phyloP scores from a whole-genome alignment of 2,888 invertebrate genomes.

The Magallana nippona region DNA sequence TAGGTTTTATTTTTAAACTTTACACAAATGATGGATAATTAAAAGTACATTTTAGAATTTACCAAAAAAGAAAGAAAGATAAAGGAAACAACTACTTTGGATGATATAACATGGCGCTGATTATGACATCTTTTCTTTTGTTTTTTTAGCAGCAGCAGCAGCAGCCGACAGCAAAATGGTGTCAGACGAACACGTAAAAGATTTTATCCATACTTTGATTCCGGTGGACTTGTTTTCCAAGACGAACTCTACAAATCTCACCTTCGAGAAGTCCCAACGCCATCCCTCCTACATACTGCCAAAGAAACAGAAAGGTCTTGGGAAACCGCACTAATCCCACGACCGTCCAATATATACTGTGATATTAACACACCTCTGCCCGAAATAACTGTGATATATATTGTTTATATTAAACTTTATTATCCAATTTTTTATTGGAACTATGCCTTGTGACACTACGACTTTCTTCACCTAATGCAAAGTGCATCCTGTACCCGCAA shows the following conservation, averaged over 20 bases:
- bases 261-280: conserved; percentile 50
- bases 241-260: conserved; percentile 5
- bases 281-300: conserved; percentile 45
- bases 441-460: not conserved
- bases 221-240: conserved; percentile 47
- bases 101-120: too few species aligned
- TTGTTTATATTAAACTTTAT: not conserved
- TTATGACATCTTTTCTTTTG: too few species aligned
- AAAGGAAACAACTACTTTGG: too few species aligned
- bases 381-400: conserved; percentile 10
- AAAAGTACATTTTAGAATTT: too few species aligned
- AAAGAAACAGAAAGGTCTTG: conserved; percentile 33
- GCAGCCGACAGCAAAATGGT: conserved; percentile 37
- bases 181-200: conserved; percentile 45
- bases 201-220: conserved; percentile 50
- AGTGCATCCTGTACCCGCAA: not conserved
- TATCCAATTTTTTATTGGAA: conserved; percentile 14
- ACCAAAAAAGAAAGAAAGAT: too few species aligned
- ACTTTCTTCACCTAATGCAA: not conserved
- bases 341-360: not conserved
- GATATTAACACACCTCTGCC: not conserved
- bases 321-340: not conserved
- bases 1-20: too few species aligned
- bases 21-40: too few species aligned
- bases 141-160: not conserved